Base-by-base conservation (phyloP, 64 coral and sea anemone species). In the Actinia equina region DNA sequence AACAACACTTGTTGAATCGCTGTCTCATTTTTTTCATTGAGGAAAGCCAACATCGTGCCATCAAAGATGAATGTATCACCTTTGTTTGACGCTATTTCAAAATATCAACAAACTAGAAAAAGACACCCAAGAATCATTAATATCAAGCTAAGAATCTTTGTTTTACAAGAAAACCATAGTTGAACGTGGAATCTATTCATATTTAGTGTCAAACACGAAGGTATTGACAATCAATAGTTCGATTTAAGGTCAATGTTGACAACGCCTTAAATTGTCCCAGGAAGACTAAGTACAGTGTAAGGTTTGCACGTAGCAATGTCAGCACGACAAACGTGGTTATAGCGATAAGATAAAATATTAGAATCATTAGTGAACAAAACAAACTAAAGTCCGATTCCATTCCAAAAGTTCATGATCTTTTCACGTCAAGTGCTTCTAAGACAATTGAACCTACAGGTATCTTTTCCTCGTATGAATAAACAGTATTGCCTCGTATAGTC, bases 391-490 rank as follows among this genome's bases (percentile, higher is more conserved):
- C 69, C 30, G 30, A 74, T 41, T 74, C 69, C 4, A 8, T 42
- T 30, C 69, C 12, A 74, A 74, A 74, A 74, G 69, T 74, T 74
- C 69, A 74, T 74, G 69, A 74, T 74, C 69, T 74, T 74, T 74
- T 74, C 14, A 74, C 23, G 69, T 74, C 26, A 30, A 74, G 69
- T 74, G 69, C 37, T 74, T 16, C 69, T 10, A 26, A 74, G 2
- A 74, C 69, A 74, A 74, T 74, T 74, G 69, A 41, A 41, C 69
- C 41, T 3, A 74, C 69, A 74, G 69, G 69, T 74, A 74, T 30
- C 27, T 26, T 12, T 18, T 74, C 41, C 69, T 74, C 12, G 12
- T 30, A 12, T 30, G 26, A 37, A 74, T 74, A 2, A 74, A 74
- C 69, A 74, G 12, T 37, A 11, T 74, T 27, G 23, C 69, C 23